Evolutionary conservation across 2,113 vertebrate species (phyloP).

Genomic region (Eira barbara): DNA sequence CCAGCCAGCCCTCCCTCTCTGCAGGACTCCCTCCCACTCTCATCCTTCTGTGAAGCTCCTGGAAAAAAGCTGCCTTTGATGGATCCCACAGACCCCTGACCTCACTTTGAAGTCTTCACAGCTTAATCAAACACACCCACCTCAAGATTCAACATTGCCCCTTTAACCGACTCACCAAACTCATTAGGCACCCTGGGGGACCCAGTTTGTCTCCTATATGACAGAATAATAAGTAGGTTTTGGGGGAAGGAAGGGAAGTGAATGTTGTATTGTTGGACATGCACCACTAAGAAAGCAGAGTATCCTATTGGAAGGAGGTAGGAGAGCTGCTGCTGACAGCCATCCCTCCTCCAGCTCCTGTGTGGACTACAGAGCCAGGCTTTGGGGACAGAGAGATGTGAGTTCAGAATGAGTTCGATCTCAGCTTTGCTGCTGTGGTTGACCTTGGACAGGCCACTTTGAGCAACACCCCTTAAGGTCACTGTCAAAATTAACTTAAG

Average conservation of each 20-base stretch:
- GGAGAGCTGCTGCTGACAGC: background rate
- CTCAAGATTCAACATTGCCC: background rate
- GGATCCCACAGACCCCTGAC: slow-evolving; percentile 28
- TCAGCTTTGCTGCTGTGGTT: background rate
- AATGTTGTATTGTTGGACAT: background rate
- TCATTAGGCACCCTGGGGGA: background rate
- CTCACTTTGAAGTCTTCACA: slow-evolving; percentile 51
- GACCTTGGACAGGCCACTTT: background rate
- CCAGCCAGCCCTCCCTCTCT: background rate
- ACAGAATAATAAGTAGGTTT: background rate
- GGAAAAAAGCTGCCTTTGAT: slow-evolving; percentile 49
- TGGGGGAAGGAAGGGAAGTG: background rate
- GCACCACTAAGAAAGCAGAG: background rate
- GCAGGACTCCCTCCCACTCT: background rate
- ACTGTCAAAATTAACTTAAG: background rate
- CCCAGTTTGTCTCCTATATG: background rate
- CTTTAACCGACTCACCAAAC: slow-evolving; percentile 8
- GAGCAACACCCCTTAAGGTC: background rate
- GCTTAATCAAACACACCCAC: slow-evolving; percentile 37
- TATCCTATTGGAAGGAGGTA: background rate
- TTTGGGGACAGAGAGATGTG: background rate
- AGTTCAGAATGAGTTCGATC: background rate
- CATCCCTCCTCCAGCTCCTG: background rate
- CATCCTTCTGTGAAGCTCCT: slow-evolving; percentile 44
- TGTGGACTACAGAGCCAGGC: background rate